Evolutionary conservation across 2,113 vertebrate species (phyloP), one percentile per base, ranked within the genome.

Genomic region (Festucalex cinctus): DNA sequence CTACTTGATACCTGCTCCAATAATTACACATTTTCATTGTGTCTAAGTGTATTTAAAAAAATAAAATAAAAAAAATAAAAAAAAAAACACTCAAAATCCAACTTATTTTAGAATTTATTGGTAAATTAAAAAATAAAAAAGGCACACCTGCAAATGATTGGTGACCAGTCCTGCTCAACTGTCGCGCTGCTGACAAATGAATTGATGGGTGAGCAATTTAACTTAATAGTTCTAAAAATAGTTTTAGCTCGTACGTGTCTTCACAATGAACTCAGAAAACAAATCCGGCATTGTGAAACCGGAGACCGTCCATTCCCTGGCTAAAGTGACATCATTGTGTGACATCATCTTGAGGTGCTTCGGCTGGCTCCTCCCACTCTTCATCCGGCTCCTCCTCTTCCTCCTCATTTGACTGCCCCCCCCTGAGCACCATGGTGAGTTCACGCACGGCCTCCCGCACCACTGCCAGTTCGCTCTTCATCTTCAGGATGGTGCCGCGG

Each of bases 401-500:
- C 58, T 79, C 8, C 73, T 37, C 19, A n/a, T 79, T 71, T 22
- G 56, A 20, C 41, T 26, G 9, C 9, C 74, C 65, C 37, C 86
- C 86, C 83, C 80, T 79, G 72, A 88, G 41, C 86, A 81, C 72
- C 62, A 77, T 70, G 84, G 74, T 71, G 80, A 86, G 76, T 68
- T 88, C 85, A 10, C 71, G 78, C 20, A 84, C 86, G 20, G 85
- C 90, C 76, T 90, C 88, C 78, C 93, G 90, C 1, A 92, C 86
- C 73, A 78, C 80, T 0, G 73, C 67, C 20, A 88, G 24, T 70
- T 94, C 90, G 10, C 89, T 92, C 48, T 92, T 91, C 81, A 88
- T 87, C 84, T 91, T 89, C 48, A 93, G 49, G 48, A 87, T 76
- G 74, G 86, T 92, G 66, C 86, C 89, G 6, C 92, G 92, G 26